Percentiles rank a stretch among this genome's conserved stretches.
These are phyloP conservation scores for Empidonax alnorum DNA, from an alignment of 2,113 vertebrate genomes.

Conservation along the genomic window DNA sequence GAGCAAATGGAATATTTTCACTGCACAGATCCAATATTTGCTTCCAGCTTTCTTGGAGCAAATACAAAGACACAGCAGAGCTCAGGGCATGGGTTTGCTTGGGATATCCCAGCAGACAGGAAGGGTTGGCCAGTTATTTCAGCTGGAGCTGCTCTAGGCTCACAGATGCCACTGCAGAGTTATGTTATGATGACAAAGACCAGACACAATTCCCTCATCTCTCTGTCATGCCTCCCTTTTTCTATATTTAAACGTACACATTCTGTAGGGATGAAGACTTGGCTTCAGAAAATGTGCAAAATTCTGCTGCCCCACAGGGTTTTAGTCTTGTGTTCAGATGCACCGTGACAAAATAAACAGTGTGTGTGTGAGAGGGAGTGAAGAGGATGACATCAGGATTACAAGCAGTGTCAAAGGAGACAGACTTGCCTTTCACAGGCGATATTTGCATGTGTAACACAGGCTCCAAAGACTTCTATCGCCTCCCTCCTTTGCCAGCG, in stretches of 20 bases:
- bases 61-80: neutral
- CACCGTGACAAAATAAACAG: conserved; percentile 47
- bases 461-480: conserved; percentile 20
- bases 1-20: neutral
- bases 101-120: neutral
- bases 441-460: conserved; percentile 29
- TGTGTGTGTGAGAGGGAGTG: neutral
- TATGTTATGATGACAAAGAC: neutral
- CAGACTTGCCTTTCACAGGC: conserved; percentile 51
- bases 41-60: neutral
- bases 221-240: neutral
- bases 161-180: neutral
- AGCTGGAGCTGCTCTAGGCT: conserved; percentile 24
- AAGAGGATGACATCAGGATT: conserved; percentile 62
- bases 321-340: conserved; percentile 19
- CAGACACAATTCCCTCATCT: conserved; percentile 46
- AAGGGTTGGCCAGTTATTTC: conserved; percentile 13
- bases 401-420: conserved; percentile 49
- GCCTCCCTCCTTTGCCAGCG: conserved; percentile 20
- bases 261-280: conserved; percentile 23
- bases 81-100: neutral
- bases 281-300: neutral
- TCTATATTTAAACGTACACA: neutral
- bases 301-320: neutral
- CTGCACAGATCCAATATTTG: neutral